Evolutionary conservation across 2,797 vertebrate genomes (phyloP), one percentile per base, ranked within the genome.

Genomic region (Rhodeus uyekii): DNA sequence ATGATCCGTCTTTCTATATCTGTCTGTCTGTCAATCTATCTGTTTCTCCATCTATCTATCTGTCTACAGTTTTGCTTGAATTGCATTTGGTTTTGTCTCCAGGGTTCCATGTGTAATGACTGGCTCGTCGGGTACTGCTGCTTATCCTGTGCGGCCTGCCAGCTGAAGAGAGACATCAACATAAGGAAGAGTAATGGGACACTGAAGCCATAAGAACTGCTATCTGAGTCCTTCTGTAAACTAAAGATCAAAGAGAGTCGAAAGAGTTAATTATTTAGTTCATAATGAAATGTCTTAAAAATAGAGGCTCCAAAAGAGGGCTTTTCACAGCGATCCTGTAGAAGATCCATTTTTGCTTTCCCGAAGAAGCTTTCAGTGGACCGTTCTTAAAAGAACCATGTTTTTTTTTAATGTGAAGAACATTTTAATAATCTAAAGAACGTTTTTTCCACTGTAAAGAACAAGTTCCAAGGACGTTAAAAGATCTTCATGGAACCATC

Each of bases 111-210:
- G 82, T 89, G 92, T 32, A 0, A 2, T 0, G 96, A 97, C 81
- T 95, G 0, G 0, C 0, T 86, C 0, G 0, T 1, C 0, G 0
- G 0, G 0, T 0, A 0, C 0, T 96, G 3, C 29, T 96, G 93
- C 50, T 0, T 61, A 0, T 0, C 10, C 0, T 97, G 96, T 1
- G 0, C 93, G 0, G 53, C 93, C 67, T 97, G 96, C 83, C 96
- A 97, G 81, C 89, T 97, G 80, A 97, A 94, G 93, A 94, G 96
- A 88, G 96, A 97, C 3, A 96, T 97, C 32, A 90, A 95, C 2
- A 75, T 76, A 10, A 63, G 78, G 27, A 81, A 77, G 46, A 34
- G 27, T 5, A 77, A 19, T 8, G 83, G 78, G 19, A 76, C 46
- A 39, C 18, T 84, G 39, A 68, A 61, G n/a, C 38, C 38, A 29